A percentile compares a stretch with the other conserved stretches of the same genome.
phyloP scores from a whole-genome alignment of 35 echinoderm and acorn worm genomes.

The Amphiura filiformis region DNA sequence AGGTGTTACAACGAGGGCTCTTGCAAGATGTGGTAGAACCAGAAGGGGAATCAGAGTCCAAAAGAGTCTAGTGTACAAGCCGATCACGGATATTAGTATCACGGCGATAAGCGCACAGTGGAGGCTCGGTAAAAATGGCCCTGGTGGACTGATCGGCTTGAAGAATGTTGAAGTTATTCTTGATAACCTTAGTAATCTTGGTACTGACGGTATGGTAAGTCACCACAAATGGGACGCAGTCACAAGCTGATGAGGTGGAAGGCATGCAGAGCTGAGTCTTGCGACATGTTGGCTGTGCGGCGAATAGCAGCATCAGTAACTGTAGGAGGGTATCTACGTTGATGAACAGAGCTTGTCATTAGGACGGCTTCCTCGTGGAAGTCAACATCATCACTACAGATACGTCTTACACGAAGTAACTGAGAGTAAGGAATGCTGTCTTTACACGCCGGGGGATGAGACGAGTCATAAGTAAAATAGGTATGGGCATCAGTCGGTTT shows the following conservation, averaged over 20 bases:
- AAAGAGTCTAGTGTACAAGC: too few relatives aligned
- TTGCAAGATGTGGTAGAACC: too few relatives aligned
- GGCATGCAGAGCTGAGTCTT: background rate
- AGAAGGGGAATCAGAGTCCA: too few relatives aligned
- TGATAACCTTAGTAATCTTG: slow-evolving; percentile 10
- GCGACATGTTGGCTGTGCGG: background rate
- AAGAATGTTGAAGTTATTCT: background rate
- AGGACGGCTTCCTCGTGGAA: background rate
- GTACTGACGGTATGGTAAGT: too few relatives aligned
- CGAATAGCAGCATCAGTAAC: background rate
- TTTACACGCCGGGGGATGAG: slow-evolving; percentile 9
- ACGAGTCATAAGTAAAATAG: background rate
- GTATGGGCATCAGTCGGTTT: background rate
- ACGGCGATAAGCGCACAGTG: too few relatives aligned
- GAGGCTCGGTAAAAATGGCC: too few relatives aligned
- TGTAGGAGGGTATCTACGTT: background rate
- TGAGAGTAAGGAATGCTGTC: slow-evolving; percentile 6
- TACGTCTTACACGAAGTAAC: background rate
- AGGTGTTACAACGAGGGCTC: too few relatives aligned
- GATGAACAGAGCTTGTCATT: background rate
- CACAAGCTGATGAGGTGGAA: background rate
- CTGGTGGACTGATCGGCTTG: too few relatives aligned
- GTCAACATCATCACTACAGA: background rate
- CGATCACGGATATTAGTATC: too few relatives aligned
- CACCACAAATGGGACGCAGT: background rate